Conservation (phyloP, 2,888 invertebrate species). For the Trichacis sp. region DNA sequence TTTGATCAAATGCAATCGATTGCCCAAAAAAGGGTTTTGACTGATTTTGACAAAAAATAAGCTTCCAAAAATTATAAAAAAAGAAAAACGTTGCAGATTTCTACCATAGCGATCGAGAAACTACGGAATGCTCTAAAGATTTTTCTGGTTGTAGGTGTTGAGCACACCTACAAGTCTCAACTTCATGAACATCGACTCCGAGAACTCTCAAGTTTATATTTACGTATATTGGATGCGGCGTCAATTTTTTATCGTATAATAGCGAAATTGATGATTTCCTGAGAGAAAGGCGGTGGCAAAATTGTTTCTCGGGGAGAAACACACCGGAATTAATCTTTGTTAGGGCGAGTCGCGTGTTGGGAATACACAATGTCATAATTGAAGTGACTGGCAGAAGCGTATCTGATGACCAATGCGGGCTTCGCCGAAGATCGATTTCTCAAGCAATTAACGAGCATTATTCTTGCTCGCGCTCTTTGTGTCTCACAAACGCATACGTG, state of each 20-base stretch:
- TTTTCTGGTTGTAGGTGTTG: too few relatives aligned
- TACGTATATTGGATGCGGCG: too few relatives aligned
- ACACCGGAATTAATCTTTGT: background rate
- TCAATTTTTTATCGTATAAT: background rate
- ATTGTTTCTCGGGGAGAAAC: background rate
- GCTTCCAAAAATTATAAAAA: too few relatives aligned
- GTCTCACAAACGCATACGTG: background rate
- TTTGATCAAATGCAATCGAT: too few relatives aligned
- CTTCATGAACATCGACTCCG: too few relatives aligned
- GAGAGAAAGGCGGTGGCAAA: background rate
- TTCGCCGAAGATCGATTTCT: constrained; percentile 12
- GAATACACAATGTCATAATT: constrained; percentile 9
- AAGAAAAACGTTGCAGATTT: too few relatives aligned
- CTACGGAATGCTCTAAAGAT: too few relatives aligned
- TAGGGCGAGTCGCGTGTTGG: constrained; percentile 1
- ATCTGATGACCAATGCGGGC: constrained; percentile 13
- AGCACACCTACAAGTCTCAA: too few relatives aligned
- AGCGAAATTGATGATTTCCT: constrained; percentile 4
- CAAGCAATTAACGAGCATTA: constrained; percentile 15
- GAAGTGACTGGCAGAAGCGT: constrained; percentile 7
- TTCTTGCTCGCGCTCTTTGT: constrained; percentile 6
- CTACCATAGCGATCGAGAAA: too few relatives aligned
- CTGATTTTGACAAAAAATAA: too few relatives aligned
- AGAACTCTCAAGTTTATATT: too few relatives aligned
- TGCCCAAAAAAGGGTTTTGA: too few relatives aligned